Percentiles rank a stretch among this genome's conserved stretches.
Conservation (phyloP, 2,888 invertebrate genomes). For the Diarsia mendica region DNA sequence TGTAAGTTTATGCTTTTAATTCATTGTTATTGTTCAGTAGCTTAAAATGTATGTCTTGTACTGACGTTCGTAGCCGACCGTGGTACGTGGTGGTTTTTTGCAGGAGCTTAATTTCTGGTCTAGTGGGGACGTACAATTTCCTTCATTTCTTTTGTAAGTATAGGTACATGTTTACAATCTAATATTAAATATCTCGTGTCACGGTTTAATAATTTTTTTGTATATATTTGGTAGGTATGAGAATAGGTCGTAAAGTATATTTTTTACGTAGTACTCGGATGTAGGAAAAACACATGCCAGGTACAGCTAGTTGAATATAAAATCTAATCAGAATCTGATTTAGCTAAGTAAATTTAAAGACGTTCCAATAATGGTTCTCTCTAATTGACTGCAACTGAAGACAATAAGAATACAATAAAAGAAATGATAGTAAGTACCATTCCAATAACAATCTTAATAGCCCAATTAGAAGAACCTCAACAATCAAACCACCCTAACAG, state of each 20-base stretch:
- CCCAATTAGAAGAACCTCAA: conserved; percentile 42
- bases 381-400: conserved; percentile 22
- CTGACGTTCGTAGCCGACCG: not conserved
- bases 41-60: conserved; percentile 41
- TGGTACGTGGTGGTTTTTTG: too few species aligned
- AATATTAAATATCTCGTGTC: too few species aligned
- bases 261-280: too few species aligned
- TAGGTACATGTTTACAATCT: too few species aligned
- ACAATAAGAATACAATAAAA: conserved; percentile 15
- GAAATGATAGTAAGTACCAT: not conserved
- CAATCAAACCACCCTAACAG: conserved; percentile 22
- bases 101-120: too few species aligned
- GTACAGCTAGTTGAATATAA: too few species aligned
- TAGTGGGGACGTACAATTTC: too few species aligned
- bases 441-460: conserved; percentile 22
- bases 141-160: too few species aligned
- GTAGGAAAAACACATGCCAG: too few species aligned
- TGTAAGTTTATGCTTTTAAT: conserved; percentile 35
- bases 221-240: too few species aligned
- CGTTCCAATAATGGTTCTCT: not conserved
- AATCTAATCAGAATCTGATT: not conserved
- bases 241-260: too few species aligned
- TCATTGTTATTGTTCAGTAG: conserved; percentile 55
- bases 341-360: not conserved
- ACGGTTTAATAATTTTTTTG: too few species aligned